Base-by-base conservation (phyloP, 1,140 invertebrate genomes). In the Drosophila auraria region DNA sequence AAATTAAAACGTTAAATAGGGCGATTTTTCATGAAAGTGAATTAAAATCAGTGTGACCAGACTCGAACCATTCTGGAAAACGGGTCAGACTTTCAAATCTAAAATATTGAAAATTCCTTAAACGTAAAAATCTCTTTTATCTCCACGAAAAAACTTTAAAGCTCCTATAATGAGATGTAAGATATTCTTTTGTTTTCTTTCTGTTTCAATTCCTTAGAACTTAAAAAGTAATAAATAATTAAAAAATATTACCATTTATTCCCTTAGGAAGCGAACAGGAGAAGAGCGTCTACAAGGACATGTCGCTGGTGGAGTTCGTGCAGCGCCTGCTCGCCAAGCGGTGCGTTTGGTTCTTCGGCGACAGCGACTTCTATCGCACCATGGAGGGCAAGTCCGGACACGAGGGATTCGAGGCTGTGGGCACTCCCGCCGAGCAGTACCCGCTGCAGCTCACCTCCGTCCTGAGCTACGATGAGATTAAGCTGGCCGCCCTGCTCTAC, bases 401-500 rank as follows among this genome's bases (percentile, higher is more conserved):
- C 5, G 84, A 54, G 1, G 90, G 87, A 40, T 91, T 87, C 33
- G 74, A 82, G 40, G 14, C 20, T 5, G 70, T 92, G 23, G 91
- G 91, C 17, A 90, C 65, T 2, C 1, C 14, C 0, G 1, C 8
- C 0, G 78, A 92, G 40, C 7, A 49, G 27, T 5, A 47, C 0
- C 91, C 84, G 2, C 57, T 92, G 2, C 3, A 76, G 6, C 47
- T 92, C 0, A 7, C 51, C 40, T 50, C 86, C 20, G 83, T 87
- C 25, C 71, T 92, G 2, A 91, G 91, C 58, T 92, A 92, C 62
- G 89, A 92, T 44, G 91, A 92, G 57, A 80, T 92, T 15, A 92
- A 92, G 83, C 63, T 96, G 7, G 94, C 95, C 0, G 94, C 95
- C 0, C 93, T 95, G 82, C 93, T 96, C 30, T 94, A 94, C 45